Evolutionary conservation across 2,113 vertebrate genomes (phyloP), one percentile per base, ranked within the genome.

Genomic region (Daphoenositta chrysoptera): DNA sequence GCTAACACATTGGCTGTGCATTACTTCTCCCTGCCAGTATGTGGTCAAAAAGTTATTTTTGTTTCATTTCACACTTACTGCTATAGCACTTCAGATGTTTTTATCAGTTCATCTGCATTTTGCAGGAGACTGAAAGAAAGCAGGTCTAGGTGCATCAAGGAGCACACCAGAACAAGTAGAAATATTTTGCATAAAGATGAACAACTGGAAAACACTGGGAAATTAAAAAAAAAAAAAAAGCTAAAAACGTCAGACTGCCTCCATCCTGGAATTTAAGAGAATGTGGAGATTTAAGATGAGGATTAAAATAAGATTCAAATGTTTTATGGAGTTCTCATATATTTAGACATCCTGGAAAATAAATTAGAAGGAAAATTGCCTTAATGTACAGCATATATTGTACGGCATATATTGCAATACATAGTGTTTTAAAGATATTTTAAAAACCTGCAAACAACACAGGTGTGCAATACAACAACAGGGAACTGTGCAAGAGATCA

Each of bases 241-340:
- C 12, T 20, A 50, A 72, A 81, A 87, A 76, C 39, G 24, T 14
- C 26, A 76, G 40, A 42, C 8, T 56, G 31, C 8, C 39, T 76
- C 47, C 8, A 39, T 53, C 37, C 27, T 56, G 21, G 27, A 47
- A 69, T 81, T 60, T 45, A 87, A 91, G 78, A 42, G 26, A 19
- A 87, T 4, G 51, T 12, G 56, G 27, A 88, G 87, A 94, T 68
- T 89, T 91, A 94, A 78, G 8, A 19, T 48, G 42, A 95, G 40
- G 9, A 56, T 76, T 75, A 89, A 91, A 83, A 40, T 68, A 91
- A 60, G 3, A 47, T 68, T 79, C 66, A 86, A 89, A 57, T 71
- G 6, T 60, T 78, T 75, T 53, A 76, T 16, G 19, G 26, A 56
- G 11, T 89, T 69, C 51, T 56, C 3, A 1, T 35, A n/a, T 42